Evolutionary conservation across 2,797 vertebrate species (phyloP), one percentile per base, ranked within the genome.

Genomic region (Sorex maritimensis): DNA sequence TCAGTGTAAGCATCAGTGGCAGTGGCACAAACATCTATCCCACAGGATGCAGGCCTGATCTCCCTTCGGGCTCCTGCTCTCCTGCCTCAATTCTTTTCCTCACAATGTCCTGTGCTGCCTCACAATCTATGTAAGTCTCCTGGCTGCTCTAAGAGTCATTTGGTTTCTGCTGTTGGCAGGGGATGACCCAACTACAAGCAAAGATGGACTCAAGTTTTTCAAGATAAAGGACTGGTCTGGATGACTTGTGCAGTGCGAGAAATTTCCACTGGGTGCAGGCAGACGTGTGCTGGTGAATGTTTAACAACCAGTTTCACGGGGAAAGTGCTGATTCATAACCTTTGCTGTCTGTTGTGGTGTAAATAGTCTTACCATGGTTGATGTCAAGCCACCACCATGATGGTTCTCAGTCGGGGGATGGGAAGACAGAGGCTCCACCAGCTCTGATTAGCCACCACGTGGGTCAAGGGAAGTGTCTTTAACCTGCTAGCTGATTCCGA

Each of bases 11-110:
- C 1, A 10, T 9, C 28, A 12, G 10, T 3, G 6, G 24, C 67
- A 17, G 44, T 12, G 49, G 13, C n/a, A 19, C 0, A 21, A 4
- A 17, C 19, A 5, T 79, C 80, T 2, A 52, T 52, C 69, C 71
- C 1, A 21, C 63, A 30, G 7, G 3, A 9, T 78, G 21, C 68
- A 26, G 0, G 0, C 69, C 75, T 34, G 23, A 3, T 44, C 49
- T 81, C 24, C 63, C 23, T 74, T 13, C 46, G 30, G 34, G 68
- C 65, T 65, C 41, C 61, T 81, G 65, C 72, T 71, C 69, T 71
- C 61, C 79, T 82, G 55, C 23, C 44, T 92, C 61, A 21, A 75
- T 79, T 80, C 78, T 78, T 87, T 86, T 80, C 65, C 61, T 83
- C 30, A 34, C 46, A 41, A 68, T 83, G 92, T 52, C 13, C 11